phyloP scores from a whole-genome alignment of 2,888 invertebrate species.

The Drosophila koepferae region DNA sequence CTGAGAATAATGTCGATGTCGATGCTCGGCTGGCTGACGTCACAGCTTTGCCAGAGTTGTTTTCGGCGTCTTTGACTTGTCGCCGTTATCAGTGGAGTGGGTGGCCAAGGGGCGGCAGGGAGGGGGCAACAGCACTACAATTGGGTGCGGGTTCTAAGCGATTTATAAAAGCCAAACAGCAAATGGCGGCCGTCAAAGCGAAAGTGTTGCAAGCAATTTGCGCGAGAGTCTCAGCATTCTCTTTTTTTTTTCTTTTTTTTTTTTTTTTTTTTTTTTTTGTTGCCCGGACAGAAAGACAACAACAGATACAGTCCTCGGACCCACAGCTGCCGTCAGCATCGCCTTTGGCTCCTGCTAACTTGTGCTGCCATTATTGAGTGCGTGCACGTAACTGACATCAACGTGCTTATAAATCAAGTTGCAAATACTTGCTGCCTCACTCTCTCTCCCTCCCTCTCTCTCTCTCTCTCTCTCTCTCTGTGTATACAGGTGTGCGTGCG shows the following conservation, averaged over 20 bases:
- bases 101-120: neutral
- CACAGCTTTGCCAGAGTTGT: constrained; percentile 60
- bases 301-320: constrained; percentile 8
- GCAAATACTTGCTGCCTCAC: constrained; percentile 61
- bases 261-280: constrained; percentile 46
- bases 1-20: constrained; percentile 52
- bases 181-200: constrained; percentile 48
- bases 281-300: constrained; percentile 43
- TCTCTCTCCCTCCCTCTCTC: neutral
- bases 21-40: constrained; percentile 23
- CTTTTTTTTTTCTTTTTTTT: constrained; percentile 46
- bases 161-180: constrained; percentile 75
- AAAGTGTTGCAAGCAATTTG: constrained; percentile 79
- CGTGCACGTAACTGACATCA: constrained; percentile 79
- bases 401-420: constrained; percentile 76
- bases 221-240: constrained; percentile 45
- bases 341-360: neutral
- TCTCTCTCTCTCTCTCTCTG: constrained; percentile 10
- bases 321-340: neutral
- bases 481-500: constrained; percentile 8
- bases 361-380: constrained; percentile 70
- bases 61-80: constrained; percentile 67
- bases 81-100: constrained; percentile 49
- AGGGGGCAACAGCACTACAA: neutral
- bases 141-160: constrained; percentile 55